A percentile compares a stretch with the other conserved stretches of the same genome.
Conservation (phyloP, 1,140 invertebrate species). For the Magallana gigas region DNA sequence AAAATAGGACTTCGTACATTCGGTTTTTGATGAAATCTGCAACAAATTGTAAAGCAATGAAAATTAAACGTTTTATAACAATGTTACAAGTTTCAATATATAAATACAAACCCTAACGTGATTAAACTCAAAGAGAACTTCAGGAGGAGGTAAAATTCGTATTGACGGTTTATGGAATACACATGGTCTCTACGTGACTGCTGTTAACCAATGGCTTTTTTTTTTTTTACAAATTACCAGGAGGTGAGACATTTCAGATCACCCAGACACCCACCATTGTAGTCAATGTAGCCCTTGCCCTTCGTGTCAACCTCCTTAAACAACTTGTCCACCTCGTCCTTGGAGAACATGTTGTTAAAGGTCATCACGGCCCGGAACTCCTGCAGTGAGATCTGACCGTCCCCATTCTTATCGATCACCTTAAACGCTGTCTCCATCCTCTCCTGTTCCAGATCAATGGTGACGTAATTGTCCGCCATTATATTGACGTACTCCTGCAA, state of each 20-base stretch:
- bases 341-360: conserved; percentile 13
- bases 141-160: too few species aligned
- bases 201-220: too few species aligned
- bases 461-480: conserved; percentile 48
- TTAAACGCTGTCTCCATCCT: conserved; percentile 50
- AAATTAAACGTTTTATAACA: too few species aligned
- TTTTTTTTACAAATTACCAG: too few species aligned
- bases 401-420: conserved; percentile 44
- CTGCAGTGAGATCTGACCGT: conserved; percentile 28
- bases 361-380: conserved; percentile 29
- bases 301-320: conserved; percentile 10
- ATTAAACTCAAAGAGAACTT: too few species aligned
- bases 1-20: background rate
- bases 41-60: background rate
- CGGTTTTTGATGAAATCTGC: conserved; percentile 10
- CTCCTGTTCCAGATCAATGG: conserved; percentile 49
- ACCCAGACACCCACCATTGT: conserved; percentile 8
- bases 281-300: conserved; percentile 34
- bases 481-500: conserved; percentile 51
- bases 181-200: too few species aligned
- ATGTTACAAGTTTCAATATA: too few species aligned
- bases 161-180: too few species aligned
- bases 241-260: too few species aligned
- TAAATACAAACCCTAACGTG: too few species aligned
- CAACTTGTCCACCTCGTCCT: conserved; percentile 26